Conservation (phyloP, 2,113 vertebrate genomes). For the Calidris pugnax region DNA sequence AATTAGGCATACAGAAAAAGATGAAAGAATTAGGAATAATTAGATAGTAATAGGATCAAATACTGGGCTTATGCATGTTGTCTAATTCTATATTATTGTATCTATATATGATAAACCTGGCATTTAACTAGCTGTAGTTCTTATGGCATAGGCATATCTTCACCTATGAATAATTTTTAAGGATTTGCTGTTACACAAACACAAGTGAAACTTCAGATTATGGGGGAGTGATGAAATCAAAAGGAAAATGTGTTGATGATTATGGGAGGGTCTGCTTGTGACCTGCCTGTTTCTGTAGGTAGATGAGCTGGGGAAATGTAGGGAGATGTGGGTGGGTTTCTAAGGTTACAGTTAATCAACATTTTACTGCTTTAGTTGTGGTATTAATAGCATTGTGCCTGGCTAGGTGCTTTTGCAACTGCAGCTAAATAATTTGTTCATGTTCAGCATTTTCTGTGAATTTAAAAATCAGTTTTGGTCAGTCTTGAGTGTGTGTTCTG, state of each 20-base stretch:
- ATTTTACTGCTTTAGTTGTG: neutral
- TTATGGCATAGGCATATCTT: neutral
- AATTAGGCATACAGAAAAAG: neutral
- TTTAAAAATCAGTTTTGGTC: neutral
- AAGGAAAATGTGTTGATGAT: constrained; percentile 7
- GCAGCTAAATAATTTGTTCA: neutral
- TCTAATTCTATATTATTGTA: neutral
- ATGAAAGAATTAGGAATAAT: constrained; percentile 7
- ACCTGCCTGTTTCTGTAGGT: neutral
- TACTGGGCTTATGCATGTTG: neutral
- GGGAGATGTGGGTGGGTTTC: constrained; percentile 24
- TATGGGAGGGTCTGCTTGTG: neutral
- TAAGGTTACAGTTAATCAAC: constrained; percentile 13
- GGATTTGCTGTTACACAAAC: neutral
- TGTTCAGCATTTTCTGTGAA: neutral
- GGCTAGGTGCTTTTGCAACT: neutral
- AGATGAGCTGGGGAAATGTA: neutral
- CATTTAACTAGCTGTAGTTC: neutral
- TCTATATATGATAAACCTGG: neutral
- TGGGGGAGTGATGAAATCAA: neutral
- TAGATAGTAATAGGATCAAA: neutral
- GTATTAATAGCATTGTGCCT: neutral
- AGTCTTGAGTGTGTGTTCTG: neutral
- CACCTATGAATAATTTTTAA: neutral
- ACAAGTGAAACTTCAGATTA: neutral